A percentile compares a stretch with the other conserved stretches of the same genome.
Conservation (phyloP, 1,140 invertebrate species). For the Eriosoma lanigerum region DNA sequence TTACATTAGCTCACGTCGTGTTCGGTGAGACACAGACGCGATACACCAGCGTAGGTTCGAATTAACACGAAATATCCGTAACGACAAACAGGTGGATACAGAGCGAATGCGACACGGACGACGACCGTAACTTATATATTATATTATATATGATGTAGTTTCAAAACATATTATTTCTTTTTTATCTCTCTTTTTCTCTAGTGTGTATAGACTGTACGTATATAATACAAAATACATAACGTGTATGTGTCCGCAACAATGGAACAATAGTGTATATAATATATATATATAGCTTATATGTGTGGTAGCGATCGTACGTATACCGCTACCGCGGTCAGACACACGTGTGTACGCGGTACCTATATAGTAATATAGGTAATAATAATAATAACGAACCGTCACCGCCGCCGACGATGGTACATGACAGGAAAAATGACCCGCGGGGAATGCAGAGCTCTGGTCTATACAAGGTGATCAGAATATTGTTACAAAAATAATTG, state of each 20-base stretch:
- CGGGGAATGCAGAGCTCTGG: constrained; percentile 9
- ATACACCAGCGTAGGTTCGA: neutral
- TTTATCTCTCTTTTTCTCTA: neutral
- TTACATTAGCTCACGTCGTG: neutral
- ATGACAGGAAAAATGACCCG: constrained; percentile 22
- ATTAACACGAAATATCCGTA: constrained; percentile 26
- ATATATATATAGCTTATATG: neutral
- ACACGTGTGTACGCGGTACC: neutral
- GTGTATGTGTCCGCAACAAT: constrained; percentile 19
- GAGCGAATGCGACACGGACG: constrained; percentile 24
- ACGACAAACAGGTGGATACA: constrained; percentile 39
- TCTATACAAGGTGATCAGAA: too few species aligned
- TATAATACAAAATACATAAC: too few species aligned
- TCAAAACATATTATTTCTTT: constrained; percentile 11
- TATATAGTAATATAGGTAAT: neutral
- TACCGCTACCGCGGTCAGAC: constrained; percentile 36
- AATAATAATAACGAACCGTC: constrained; percentile 10
- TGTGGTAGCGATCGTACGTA: neutral
- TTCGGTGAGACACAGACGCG: constrained; percentile 7
- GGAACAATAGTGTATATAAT: constrained; percentile 32
- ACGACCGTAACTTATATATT: neutral
- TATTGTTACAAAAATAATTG: too few species aligned
- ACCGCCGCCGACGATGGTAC: neutral
- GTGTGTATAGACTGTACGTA: neutral
- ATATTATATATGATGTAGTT: neutral